A percentile compares a stretch with the other conserved stretches of the same genome.
phyloP scores from a whole-genome alignment of 2,113 vertebrate genomes.

The Pomatostomus ruficeps region DNA sequence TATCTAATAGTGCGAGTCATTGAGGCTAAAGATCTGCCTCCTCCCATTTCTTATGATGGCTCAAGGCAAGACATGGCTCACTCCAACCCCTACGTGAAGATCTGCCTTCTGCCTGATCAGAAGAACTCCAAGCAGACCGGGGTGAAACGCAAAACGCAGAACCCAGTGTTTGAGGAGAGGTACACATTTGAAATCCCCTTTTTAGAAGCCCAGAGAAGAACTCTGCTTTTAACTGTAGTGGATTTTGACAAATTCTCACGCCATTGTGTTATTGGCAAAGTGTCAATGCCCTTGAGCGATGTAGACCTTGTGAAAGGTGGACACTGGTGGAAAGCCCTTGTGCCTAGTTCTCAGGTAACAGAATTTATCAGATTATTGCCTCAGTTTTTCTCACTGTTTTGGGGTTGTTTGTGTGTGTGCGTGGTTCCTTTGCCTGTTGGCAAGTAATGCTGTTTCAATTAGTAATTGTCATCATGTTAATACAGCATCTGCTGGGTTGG shows the following conservation, averaged over 20 bases:
- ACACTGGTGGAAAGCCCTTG: conserved; percentile 90
- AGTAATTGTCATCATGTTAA: not conserved
- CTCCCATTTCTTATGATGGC: conserved; percentile 77
- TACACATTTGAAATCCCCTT: conserved; percentile 89
- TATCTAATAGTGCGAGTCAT: conserved; percentile 84
- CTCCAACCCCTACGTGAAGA: conserved; percentile 88
- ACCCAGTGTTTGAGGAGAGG: conserved; percentile 87
- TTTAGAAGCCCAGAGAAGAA: conserved; percentile 88
- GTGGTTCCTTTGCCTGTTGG: not conserved
- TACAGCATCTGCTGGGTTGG: not conserved
- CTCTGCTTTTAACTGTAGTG: conserved; percentile 84
- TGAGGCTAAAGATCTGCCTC: conserved; percentile 84
- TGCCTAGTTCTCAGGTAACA: conserved; percentile 88
- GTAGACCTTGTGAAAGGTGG: conserved; percentile 90
- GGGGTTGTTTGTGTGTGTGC: not conserved
- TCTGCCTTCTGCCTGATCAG: conserved; percentile 87
- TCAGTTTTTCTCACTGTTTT: not conserved
- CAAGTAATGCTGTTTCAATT: not conserved
- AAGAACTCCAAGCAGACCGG: conserved; percentile 91
- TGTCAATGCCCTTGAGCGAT: conserved; percentile 80
- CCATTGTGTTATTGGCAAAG: conserved; percentile 88
- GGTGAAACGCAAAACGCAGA: conserved; percentile 89
- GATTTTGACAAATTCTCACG: conserved; percentile 92
- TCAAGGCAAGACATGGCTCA: conserved; percentile 84
- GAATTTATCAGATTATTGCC: conserved; percentile 3